Conservation (phyloP, 2,797 vertebrate genomes). For the Triplophysa bombifrons region DNA sequence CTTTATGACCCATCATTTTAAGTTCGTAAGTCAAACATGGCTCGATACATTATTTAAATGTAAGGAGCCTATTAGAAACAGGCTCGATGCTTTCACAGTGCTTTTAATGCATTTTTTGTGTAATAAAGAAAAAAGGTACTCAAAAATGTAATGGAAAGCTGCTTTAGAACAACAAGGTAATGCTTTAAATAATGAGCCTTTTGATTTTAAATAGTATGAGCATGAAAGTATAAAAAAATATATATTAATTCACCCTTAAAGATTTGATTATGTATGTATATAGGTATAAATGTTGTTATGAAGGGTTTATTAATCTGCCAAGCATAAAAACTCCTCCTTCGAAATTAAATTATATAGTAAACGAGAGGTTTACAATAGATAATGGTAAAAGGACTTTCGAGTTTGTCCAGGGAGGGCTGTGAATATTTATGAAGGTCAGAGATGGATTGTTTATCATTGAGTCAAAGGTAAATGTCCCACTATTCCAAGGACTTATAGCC, state of each 20-base stretch:
- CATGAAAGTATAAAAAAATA: too few relatives aligned
- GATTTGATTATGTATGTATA: not conserved
- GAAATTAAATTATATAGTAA: constrained; percentile 18
- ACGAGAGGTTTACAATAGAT: constrained; percentile 39
- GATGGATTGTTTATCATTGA: constrained; percentile 67
- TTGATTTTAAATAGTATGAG: too few relatives aligned
- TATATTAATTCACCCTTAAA: too few relatives aligned
- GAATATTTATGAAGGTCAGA: constrained; percentile 69
- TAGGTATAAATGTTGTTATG: not conserved
- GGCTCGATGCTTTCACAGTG: not conserved
- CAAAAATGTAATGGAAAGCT: not conserved
- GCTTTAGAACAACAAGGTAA: too few relatives aligned
- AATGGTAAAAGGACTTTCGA: constrained; percentile 31
- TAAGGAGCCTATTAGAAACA: not conserved
- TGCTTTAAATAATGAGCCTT: too few relatives aligned
- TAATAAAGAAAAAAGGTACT: not conserved
- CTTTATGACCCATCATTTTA: not conserved
- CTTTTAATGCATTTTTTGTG: too few relatives aligned
- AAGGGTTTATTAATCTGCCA: constrained; percentile 17
- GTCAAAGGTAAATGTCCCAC: constrained; percentile 57
- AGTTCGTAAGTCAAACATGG: not conserved
- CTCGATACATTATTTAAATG: not conserved
- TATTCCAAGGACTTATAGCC: constrained; percentile 54
- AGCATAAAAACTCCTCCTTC: not conserved
- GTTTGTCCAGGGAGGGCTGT: constrained; percentile 40